These are phyloP conservation scores for Centropus unirufus DNA, from an alignment of 2,113 vertebrate species.

Conservation along the genomic window DNA sequence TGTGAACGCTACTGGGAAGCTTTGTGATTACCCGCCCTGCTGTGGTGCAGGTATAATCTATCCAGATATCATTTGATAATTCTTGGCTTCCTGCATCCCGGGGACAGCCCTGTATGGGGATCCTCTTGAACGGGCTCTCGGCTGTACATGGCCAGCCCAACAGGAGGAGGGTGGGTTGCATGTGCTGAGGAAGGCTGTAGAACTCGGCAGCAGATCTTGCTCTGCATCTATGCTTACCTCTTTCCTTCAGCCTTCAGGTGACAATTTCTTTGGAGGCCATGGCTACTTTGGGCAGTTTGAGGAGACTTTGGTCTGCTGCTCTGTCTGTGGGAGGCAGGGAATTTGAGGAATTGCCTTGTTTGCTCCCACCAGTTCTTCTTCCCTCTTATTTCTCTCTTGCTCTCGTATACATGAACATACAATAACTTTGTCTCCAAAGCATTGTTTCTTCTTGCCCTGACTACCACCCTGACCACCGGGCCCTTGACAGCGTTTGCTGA, in stretches of 20 bases:
- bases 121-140: neutral
- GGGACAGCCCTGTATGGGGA: neutral
- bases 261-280: neutral
- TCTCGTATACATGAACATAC: neutral
- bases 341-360: neutral
- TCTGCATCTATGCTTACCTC: neutral
- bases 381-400: neutral
- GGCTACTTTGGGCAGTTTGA: neutral
- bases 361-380: neutral
- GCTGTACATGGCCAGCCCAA: neutral
- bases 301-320: neutral
- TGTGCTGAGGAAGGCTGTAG: neutral
- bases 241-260: neutral
- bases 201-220: neutral
- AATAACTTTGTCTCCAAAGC: neutral
- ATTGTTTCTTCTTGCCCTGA: neutral
- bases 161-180: neutral
- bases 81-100: neutral
- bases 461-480: neutral
- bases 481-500: neutral
- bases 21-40: neutral
- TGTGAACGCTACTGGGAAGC: slow-evolving; percentile 26
- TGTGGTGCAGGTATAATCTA: neutral
- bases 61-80: neutral
- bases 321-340: neutral